Conservation (phyloP, 2,888 invertebrate genomes). For the Caenorhabditis sp. region DNA sequence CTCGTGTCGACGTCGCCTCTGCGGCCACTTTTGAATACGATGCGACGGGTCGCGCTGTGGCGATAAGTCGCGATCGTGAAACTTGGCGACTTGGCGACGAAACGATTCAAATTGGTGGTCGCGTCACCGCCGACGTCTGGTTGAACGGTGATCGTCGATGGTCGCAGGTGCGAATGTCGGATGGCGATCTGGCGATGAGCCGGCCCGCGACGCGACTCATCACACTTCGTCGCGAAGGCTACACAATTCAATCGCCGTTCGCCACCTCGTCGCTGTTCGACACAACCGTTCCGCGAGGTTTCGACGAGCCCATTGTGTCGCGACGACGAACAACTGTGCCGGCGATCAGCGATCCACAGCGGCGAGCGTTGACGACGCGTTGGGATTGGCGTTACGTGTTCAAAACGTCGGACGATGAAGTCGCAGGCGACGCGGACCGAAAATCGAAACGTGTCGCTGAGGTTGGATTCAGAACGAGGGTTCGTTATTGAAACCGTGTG, state of each 20-base stretch:
- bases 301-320: slow-evolving; percentile 27
- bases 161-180: slow-evolving; percentile 18
- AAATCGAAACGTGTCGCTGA: slow-evolving; percentile 42
- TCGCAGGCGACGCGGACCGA: no score
- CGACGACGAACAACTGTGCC: slow-evolving; percentile 33
- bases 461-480: slow-evolving; percentile 71
- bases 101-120: not conserved
- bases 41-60: slow-evolving; percentile 30
- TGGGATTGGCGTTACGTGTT: slow-evolving; percentile 94
- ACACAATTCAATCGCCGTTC: slow-evolving; percentile 30
- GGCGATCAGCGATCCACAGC: slow-evolving; percentile 30
- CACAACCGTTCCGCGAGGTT: slow-evolving; percentile 14
- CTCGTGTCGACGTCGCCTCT: slow-evolving; percentile 28
- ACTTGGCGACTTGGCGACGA: slow-evolving; percentile 29
- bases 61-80: slow-evolving; percentile 35
- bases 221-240: slow-evolving; percentile 38
- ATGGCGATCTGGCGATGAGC: slow-evolving; percentile 25
- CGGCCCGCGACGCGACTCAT: slow-evolving; percentile 24
- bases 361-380: slow-evolving; percentile 87
- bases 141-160: slow-evolving; percentile 26
- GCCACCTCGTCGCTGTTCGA: slow-evolving; percentile 29
- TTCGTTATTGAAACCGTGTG: slow-evolving; percentile 37
- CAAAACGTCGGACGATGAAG: slow-evolving; percentile 73
- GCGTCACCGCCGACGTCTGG: slow-evolving; percentile 24
- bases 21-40: slow-evolving; percentile 41